These are phyloP conservation scores for Halisarca cf. caerulea DNA, from an alignment of 37 sponge, comb jelly and placozoan species.

Conservation along the genomic window DNA sequence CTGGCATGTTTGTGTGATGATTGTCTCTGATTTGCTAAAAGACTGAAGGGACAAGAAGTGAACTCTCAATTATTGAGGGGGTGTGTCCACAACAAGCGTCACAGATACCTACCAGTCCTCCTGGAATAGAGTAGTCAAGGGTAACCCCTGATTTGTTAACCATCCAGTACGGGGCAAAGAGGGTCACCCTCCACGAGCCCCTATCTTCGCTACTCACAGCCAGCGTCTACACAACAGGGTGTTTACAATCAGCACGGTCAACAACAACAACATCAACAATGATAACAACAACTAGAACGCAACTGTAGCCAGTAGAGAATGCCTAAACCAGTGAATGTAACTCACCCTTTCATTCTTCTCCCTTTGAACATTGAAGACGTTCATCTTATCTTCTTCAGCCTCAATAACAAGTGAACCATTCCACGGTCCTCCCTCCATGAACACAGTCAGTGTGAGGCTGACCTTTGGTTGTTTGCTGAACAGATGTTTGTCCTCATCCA, in stretches of 20 bases:
- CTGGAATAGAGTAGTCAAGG: slow-evolving; percentile 62
- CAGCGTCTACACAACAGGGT: neutral
- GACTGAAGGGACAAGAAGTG: neutral
- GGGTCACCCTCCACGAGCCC: slow-evolving; percentile 51
- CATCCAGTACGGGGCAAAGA: slow-evolving; percentile 89
- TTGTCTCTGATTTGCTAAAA: neutral
- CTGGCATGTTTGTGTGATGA: neutral
- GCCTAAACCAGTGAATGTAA: too few species aligned
- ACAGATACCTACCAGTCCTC: neutral
- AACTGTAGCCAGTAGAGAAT: too few species aligned
- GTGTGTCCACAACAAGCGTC: too few species aligned
- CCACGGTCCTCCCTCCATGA: neutral
- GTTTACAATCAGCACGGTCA: too few species aligned
- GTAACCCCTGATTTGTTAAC: slow-evolving; percentile 78
- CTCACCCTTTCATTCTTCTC: neutral
- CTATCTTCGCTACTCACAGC: slow-evolving; percentile 40
- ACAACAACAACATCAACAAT: too few species aligned
- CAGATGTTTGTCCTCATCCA: neutral
- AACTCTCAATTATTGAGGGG: too few species aligned
- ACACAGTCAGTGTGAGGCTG: neutral
- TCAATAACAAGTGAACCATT: neutral
- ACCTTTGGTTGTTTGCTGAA: neutral
- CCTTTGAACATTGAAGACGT: neutral
- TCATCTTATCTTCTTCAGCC: neutral
- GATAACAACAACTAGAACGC: too few species aligned